phyloP scores from a whole-genome alignment of 2,113 vertebrate genomes.

The Etia nguti region DNA sequence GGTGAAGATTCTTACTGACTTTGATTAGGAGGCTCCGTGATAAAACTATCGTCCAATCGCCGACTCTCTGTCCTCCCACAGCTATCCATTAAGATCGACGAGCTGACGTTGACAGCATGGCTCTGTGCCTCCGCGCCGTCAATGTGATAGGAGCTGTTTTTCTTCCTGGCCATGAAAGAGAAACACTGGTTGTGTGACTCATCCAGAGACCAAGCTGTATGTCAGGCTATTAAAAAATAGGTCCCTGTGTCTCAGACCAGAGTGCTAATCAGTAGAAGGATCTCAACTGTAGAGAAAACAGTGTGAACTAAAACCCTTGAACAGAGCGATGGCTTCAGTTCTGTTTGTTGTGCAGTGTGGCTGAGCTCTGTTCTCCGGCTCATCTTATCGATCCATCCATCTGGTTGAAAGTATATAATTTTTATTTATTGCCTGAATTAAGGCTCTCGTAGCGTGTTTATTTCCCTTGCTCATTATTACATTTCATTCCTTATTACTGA shows the following conservation, averaged over 20 bases:
- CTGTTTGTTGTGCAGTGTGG: background rate
- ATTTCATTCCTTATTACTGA: background rate
- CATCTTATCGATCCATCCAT: background rate
- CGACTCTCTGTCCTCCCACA: background rate
- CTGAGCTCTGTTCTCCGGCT: background rate
- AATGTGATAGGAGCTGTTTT: background rate
- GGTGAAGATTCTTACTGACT: background rate
- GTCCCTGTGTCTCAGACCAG: background rate
- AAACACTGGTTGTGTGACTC: slow-evolving; percentile 31
- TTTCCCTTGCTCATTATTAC: background rate
- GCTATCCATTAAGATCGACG: background rate
- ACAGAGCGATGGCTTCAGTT: background rate
- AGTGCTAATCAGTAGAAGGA: background rate
- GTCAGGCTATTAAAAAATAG: slow-evolving; percentile 1
- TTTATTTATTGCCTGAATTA: background rate
- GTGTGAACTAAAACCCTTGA: background rate
- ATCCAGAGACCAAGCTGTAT: background rate
- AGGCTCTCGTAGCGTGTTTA: background rate
- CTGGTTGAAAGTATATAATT: background rate
- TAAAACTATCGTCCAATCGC: background rate
- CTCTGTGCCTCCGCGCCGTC: background rate
- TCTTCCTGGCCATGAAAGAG: slow-evolving; percentile 11
- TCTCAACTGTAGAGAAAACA: background rate
- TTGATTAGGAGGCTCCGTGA: background rate
- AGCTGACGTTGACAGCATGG: background rate